Evolutionary conservation across 2,113 vertebrate genomes (phyloP).

Genomic region (Cyanoderma ruficeps): DNA sequence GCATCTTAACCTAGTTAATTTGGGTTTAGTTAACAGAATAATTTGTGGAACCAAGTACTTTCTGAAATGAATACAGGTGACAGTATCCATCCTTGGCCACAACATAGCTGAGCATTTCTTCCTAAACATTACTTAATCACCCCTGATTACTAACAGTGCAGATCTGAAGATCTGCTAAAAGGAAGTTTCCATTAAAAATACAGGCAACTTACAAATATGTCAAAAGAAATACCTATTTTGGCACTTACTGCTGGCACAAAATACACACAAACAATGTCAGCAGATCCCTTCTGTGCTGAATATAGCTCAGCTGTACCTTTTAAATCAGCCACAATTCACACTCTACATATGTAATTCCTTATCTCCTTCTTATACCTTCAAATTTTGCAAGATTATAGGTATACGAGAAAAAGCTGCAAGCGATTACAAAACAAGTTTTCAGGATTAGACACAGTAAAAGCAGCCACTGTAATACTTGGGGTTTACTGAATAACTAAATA

Average conservation of each 20-base stretch:
- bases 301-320: background rate
- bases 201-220: background rate
- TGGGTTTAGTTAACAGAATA: background rate
- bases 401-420: background rate
- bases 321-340: background rate
- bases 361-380: background rate
- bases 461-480: background rate
- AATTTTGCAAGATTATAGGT: background rate
- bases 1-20: background rate
- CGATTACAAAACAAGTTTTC: background rate
- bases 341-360: background rate
- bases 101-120: background rate
- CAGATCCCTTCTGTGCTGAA: background rate
- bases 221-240: background rate
- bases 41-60: background rate
- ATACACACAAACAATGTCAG: background rate
- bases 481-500: background rate
- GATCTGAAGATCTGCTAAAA: background rate
- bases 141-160: background rate
- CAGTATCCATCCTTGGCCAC: background rate
- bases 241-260: background rate
- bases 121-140: background rate
- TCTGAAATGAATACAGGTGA: background rate
- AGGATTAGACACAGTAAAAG: background rate
- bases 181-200: background rate